phyloP scores from a whole-genome alignment of 1,140 invertebrate genomes.

The Drosophila pseudoananassae region DNA sequence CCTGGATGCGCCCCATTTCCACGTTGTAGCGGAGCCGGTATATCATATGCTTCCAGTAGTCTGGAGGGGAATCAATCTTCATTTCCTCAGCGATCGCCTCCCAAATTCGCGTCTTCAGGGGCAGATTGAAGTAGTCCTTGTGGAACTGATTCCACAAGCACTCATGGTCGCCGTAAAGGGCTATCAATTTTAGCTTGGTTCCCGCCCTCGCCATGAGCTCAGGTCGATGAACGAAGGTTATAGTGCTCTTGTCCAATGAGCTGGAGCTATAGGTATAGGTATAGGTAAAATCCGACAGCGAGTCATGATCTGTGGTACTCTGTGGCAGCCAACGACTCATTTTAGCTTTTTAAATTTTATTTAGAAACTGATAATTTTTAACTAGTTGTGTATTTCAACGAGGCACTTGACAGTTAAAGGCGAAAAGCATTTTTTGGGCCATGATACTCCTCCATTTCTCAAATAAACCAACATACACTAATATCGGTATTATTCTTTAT shows the following conservation, averaged over 20 bases:
- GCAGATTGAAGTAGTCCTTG: constrained; percentile 53
- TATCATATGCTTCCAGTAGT: constrained; percentile 50
- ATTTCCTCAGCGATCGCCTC: constrained; percentile 52
- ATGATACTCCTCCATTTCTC: too few species aligned
- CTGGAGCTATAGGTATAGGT: background rate
- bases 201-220: background rate
- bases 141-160: constrained; percentile 64
- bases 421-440: too few species aligned
- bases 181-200: constrained; percentile 47
- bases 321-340: background rate
- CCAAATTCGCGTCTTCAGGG: constrained; percentile 45
- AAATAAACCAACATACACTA: background rate
- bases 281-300: background rate
- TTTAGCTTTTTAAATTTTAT: background rate
- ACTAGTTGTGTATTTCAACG: background rate
- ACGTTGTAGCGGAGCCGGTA: constrained; percentile 56
- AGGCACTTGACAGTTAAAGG: background rate
- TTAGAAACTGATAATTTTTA: background rate
- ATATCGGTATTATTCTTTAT: constrained; percentile 36
- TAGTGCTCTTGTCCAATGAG: background rate
- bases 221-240: background rate
- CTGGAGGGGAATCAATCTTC: constrained; percentile 16
- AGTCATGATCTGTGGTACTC: background rate
- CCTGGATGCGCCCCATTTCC: constrained; percentile 26
- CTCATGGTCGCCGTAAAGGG: constrained; percentile 45